Evolutionary conservation across 2,888 invertebrate species (phyloP), one percentile per base, ranked within the genome.

Genomic region (Salticus scenicus): DNA sequence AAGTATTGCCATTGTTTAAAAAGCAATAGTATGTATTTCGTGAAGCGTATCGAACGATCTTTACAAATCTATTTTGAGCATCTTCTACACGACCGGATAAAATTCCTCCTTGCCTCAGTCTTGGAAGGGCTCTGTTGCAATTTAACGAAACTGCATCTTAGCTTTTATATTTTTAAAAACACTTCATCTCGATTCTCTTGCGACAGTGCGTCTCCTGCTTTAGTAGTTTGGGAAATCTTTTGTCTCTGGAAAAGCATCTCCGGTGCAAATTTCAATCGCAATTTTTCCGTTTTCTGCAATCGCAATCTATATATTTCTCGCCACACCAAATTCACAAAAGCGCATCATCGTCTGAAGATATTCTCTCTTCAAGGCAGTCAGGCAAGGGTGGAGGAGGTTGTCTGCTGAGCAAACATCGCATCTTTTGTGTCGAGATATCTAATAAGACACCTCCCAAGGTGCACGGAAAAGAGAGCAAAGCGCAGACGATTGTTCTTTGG

Each of bases 361-460:
- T 17, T 17, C 17, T 17, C 47, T 10, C 2, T 17, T 12, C 47
- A 2, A 2, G 17, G 47, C 10, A n/a, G 47, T n/a, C n/a, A 47
- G 47, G 47, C 2, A 17, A n/a, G 47, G 10, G 47, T 17, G 47
- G 12, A n/a, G 47, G 47, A 10, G 47, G 47, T 2, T 7, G 47
- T 7, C 2, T 10, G 2, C 10, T 17, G 47, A 47, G 47, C 47
- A 47, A 47, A 47, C 47, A 47, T 47, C 47, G 47, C 47, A 17
- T 47, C 47, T 47, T 47, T 47, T 47, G 47, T 47, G 17, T 17
- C 12, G 17, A 7, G 47, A 47, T n/a, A 17, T n/a, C 47, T 7
- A 47, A 47, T 47, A 47, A 47, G 47, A 47, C 47, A 37, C 17
- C 47, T 47, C 47, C 47, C 47, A 47, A 47, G 47, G 47, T 47